phyloP scores from a whole-genome alignment of 2,113 vertebrate genomes.

The Boleophthalmus pectinirostris region DNA sequence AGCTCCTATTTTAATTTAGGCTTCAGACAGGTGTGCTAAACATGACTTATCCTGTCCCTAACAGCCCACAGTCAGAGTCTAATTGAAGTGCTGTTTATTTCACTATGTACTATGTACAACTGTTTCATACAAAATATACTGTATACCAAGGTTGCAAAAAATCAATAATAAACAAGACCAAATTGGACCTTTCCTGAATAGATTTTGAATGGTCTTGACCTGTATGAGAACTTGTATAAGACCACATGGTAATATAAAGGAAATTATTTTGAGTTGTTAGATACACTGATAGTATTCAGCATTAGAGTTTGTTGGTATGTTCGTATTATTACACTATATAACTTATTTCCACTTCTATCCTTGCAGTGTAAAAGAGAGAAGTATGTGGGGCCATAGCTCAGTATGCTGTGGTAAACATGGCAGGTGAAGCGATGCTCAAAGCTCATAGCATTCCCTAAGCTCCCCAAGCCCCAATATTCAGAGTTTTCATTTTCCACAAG shows the following conservation, averaged over 20 bases:
- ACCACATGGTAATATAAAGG: too few relatives aligned
- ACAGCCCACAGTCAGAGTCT: constrained; percentile 36
- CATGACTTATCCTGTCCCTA: constrained; percentile 59
- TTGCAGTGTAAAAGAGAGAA: constrained; percentile 34
- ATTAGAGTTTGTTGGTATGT: too few relatives aligned
- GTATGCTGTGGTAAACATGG: constrained; percentile 45
- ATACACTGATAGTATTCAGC: too few relatives aligned
- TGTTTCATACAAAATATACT: neutral
- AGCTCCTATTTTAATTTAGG: constrained; percentile 52
- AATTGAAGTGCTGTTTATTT: constrained; percentile 50
- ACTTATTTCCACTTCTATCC: constrained; percentile 58
- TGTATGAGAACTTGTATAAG: too few relatives aligned
- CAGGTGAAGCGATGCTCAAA: constrained; percentile 56
- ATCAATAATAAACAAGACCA: too few relatives aligned
- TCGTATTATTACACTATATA: neutral
- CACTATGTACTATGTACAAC: constrained; percentile 13
- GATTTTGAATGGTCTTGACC: too few relatives aligned
- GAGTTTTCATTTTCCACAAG: constrained; percentile 61
- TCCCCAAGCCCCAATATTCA: constrained; percentile 50
- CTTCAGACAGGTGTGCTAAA: constrained; percentile 52
- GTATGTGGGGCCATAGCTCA: constrained; percentile 59
- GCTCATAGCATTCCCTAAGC: constrained; percentile 31
- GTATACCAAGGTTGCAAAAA: neutral
- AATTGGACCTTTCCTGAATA: too few relatives aligned
- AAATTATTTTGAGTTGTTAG: too few relatives aligned